phyloP scores from a whole-genome alignment of 2,888 invertebrate species.

The Drosophila atripex region DNA sequence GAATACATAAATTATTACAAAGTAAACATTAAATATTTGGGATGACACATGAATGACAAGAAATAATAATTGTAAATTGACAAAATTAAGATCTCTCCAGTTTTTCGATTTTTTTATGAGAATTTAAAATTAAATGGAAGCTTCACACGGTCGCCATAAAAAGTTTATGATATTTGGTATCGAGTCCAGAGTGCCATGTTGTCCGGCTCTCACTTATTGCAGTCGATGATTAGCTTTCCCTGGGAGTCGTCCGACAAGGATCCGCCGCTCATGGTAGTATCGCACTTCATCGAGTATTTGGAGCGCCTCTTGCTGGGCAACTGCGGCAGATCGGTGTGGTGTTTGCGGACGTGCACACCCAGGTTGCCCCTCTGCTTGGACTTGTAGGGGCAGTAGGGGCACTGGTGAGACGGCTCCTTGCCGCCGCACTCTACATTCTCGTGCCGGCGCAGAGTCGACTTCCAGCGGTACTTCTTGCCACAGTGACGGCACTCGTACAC shows the following conservation, averaged over 20 bases:
- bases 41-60: slow-evolving; percentile 73
- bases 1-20: slow-evolving; percentile 50
- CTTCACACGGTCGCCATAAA: slow-evolving; percentile 17
- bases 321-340: slow-evolving; percentile 85
- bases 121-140: slow-evolving; percentile 28
- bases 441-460: slow-evolving; percentile 91
- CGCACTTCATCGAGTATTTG: slow-evolving; percentile 77
- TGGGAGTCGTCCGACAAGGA: slow-evolving; percentile 76
- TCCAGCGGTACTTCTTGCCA: slow-evolving; percentile 93
- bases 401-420: slow-evolving; percentile 91
- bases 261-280: slow-evolving; percentile 55
- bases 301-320: slow-evolving; percentile 81
- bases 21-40: slow-evolving; percentile 60
- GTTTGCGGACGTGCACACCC: slow-evolving; percentile 91
- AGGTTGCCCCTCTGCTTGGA: slow-evolving; percentile 92
- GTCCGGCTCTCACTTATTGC: slow-evolving; percentile 66
- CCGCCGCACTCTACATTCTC: slow-evolving; percentile 93
- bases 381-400: slow-evolving; percentile 90
- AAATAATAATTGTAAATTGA: slow-evolving; percentile 26
- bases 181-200: slow-evolving; percentile 30
- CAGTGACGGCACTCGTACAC: slow-evolving; percentile 88
- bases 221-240: slow-evolving; percentile 78
- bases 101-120: slow-evolving; percentile 1
- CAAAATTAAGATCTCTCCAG: slow-evolving; percentile 16
- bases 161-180: slow-evolving; percentile 60